Conservation (phyloP, 2,888 invertebrate species). For the Lochmaea capreae region DNA sequence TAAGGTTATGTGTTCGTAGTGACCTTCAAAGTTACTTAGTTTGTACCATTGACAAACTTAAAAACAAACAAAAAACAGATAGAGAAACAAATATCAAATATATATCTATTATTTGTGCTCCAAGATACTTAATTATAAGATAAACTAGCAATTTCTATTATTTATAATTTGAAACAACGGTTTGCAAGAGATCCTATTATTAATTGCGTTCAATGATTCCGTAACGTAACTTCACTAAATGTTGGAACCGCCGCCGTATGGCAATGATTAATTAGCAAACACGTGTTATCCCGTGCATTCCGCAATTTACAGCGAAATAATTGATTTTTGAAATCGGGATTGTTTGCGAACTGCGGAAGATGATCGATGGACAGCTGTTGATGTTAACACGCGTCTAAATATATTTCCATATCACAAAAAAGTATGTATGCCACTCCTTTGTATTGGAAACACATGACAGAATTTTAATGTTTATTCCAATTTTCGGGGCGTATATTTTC, state of each 20-base stretch:
- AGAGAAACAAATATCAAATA: no score
- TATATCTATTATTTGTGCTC: no score
- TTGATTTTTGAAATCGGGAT: conserved; percentile 22
- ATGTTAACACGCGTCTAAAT: background rate
- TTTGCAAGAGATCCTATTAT: background rate
- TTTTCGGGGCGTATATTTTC: no score
- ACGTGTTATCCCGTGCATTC: conserved; percentile 21
- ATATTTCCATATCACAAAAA: no score
- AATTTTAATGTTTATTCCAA: no score
- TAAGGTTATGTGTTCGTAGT: no score
- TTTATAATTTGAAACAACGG: background rate
- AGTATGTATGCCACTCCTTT: no score
- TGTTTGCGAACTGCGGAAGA: background rate
- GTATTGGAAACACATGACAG: no score
- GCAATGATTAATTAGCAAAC: conserved; percentile 19
- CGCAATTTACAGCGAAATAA: conserved; percentile 23
- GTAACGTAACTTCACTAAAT: background rate
- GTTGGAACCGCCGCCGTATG: background rate
- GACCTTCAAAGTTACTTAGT: no score
- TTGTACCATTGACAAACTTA: no score
- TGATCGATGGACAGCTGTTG: background rate
- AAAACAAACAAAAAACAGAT: no score
- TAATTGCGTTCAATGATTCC: background rate
- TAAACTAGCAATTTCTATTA: background rate
- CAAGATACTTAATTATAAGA: no score